Base-by-base conservation (phyloP, 2,888 invertebrate genomes). In the Luffia ferchaultella region DNA sequence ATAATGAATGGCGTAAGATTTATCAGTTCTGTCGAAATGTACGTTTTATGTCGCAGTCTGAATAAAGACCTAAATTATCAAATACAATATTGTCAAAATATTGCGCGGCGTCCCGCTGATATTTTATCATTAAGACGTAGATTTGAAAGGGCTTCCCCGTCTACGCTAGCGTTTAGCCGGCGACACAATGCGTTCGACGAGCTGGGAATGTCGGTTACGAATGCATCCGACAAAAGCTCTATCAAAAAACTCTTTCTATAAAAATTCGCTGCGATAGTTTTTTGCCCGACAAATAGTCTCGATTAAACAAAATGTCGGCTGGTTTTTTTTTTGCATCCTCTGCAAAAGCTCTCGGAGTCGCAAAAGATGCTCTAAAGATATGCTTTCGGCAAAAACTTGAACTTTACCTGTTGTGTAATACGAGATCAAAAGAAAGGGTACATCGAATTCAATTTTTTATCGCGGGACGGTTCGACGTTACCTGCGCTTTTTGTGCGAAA, bases 161-260 rank as follows among this genome's bases (percentile, higher is more conserved):
- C 64, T 62, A 66, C 62, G 61, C 12, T 44, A 2, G 16, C 16
- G 1, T 75, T 73, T n/a, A n/a, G n/a, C n/a, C 64, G 63, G 60
- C 57, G 58, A 68, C 66, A 82, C 76, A 80, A 82, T 71, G 65
- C 72, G 60, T 60, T 20, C 63, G 60, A 63, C 72, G 70, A 80
- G 76, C 79, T 82, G 82, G 74, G 83, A 83, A 83, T 76, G 77
- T 80, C 79, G 74, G 82, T 80, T 82, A 77, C 73, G 73, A 73
- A 67, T 60, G 57, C 65, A 56, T 57, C 58, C 65, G 61, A 80
- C 77, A 82, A 82, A 76, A 68, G 74, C 73, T 76, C 70, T 48
- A 69, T 66, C 72, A 73, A 82, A 80, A 50, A 82, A 78, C 76
- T 64, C 57, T 61, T 63, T 62, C 59, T 63, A 61, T 68, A 72